Conservation (phyloP, 2,888 invertebrate species). For the Minunthozetes semirufus region DNA sequence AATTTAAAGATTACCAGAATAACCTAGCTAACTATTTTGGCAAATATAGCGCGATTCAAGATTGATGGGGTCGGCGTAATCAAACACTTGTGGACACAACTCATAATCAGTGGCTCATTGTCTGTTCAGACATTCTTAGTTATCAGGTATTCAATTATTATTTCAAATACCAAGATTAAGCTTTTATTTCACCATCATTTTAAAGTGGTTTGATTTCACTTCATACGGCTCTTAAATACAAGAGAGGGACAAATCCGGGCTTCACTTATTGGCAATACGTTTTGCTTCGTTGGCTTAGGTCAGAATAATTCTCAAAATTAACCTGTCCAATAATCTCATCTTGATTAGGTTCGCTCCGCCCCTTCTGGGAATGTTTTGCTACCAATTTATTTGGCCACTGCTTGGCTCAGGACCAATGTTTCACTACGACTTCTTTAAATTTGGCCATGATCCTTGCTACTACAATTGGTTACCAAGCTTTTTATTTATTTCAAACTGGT, state of each 20-base stretch:
- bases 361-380: conserved; percentile 31
- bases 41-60: conserved; percentile 16
- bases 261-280: conserved; percentile 26
- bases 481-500: conserved; percentile 31
- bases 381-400: conserved; percentile 32
- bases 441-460: conserved; percentile 30
- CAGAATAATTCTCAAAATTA: too few species aligned
- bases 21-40: too few species aligned
- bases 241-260: background rate
- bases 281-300: conserved; percentile 20
- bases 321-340: too few species aligned
- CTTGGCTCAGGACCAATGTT: conserved; percentile 28
- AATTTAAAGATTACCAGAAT: background rate
- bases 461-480: conserved; percentile 26
- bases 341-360: conserved; percentile 29
- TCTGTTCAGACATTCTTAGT: conserved; percentile 31
- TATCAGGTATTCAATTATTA: conserved; percentile 17
- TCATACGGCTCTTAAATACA: conserved; percentile 28
- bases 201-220: conserved; percentile 30
- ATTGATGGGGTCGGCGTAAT: conserved; percentile 14
- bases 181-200: too few species aligned
- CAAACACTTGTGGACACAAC: conserved; percentile 26
- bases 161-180: too few species aligned
- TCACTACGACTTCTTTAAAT: conserved; percentile 19
- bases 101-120: conserved; percentile 31